Percentiles rank a stretch among this genome's conserved stretches.
phyloP scores from a whole-genome alignment of 1,140 invertebrate species.

The Drosophila subobscura region DNA sequence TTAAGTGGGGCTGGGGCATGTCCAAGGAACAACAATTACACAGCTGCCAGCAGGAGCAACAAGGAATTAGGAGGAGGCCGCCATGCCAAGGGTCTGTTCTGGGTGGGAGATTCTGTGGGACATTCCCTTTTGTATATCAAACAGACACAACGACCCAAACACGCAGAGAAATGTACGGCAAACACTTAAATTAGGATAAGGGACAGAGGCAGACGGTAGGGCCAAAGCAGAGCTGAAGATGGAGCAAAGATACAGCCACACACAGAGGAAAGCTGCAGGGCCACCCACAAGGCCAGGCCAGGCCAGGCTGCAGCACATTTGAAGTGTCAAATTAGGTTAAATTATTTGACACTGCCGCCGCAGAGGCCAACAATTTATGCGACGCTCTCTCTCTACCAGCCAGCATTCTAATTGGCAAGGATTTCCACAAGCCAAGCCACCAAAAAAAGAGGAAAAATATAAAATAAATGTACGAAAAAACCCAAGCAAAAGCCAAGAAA shows the following conservation, averaged over 20 bases:
- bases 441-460: constrained; percentile 3
- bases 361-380: constrained; percentile 67
- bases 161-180: constrained; percentile 62
- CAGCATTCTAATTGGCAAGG: constrained; percentile 69
- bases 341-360: constrained; percentile 75
- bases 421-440: constrained; percentile 4
- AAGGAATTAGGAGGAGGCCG: constrained; percentile 51
- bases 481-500: no score
- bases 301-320: constrained; percentile 52
- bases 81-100: no score
- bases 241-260: no score
- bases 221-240: background rate
- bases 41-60: constrained; percentile 41
- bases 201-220: constrained; percentile 40
- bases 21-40: constrained; percentile 49
- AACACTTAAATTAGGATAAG: constrained; percentile 78
- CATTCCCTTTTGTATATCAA: constrained; percentile 59
- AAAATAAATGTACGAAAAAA: no score
- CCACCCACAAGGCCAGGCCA: constrained; percentile 3
- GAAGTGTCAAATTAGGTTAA: constrained; percentile 83
- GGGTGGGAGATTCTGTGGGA: no score
- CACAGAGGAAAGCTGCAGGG: constrained; percentile 7
- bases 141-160: constrained; percentile 73
- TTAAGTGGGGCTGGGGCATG: constrained; percentile 8
- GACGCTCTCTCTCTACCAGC: constrained; percentile 27